A percentile compares a stretch with the other conserved stretches of the same genome.
phyloP scores from a whole-genome alignment of 2,888 invertebrate species.

The Cotesia congregata region DNA sequence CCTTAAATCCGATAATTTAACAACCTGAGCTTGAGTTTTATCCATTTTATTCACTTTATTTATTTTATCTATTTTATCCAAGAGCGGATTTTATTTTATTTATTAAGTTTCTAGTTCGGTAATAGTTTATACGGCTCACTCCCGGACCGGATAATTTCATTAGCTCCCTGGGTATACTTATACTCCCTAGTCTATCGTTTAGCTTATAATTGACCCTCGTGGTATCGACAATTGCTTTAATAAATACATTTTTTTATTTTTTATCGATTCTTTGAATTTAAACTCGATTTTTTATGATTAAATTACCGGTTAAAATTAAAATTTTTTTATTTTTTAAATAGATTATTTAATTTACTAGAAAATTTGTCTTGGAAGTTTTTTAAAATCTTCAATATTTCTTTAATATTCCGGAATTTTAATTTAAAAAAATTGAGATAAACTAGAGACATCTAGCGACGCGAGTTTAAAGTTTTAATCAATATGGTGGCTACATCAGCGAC shows the following conservation, averaged over 20 bases:
- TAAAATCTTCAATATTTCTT: not conserved
- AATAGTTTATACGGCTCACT: no score
- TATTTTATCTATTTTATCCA: no score
- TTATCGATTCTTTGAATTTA: not conserved
- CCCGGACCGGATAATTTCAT: conserved; percentile 66
- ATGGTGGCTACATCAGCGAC: conserved; percentile 1
- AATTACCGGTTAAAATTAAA: no score
- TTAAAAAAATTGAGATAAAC: not conserved
- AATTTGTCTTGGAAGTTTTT: no score
- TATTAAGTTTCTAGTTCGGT: no score
- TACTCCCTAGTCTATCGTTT: conserved; percentile 21
- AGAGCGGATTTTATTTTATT: no score
- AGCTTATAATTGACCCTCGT: conserved; percentile 14
- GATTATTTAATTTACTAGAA: no score
- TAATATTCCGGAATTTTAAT: not conserved
- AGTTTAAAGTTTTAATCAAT: not conserved
- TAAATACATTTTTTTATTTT: not conserved
- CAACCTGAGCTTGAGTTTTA: no score
- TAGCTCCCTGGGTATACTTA: conserved; percentile 49
- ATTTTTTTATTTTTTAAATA: no score
- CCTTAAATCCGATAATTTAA: no score
- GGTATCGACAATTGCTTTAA: not conserved
- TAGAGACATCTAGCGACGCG: not conserved
- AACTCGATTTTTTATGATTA: no score
- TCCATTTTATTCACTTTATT: no score